Conservation (phyloP, 2,888 invertebrate genomes). For the Rugalucina vietnamica region DNA sequence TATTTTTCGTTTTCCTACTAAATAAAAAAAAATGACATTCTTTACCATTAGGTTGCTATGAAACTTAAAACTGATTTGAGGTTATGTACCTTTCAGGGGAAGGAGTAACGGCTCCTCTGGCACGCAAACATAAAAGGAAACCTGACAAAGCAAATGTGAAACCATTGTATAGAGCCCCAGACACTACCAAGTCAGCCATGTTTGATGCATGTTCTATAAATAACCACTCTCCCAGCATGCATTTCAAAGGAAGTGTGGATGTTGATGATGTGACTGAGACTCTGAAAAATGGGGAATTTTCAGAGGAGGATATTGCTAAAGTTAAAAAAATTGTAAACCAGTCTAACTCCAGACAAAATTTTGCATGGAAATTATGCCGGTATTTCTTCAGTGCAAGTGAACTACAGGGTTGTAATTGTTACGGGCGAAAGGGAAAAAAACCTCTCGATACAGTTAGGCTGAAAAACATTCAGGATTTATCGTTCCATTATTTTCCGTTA, state of each 20-base stretch:
- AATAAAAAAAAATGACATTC: no score
- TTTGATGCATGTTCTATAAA: not conserved
- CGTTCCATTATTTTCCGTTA: not conserved
- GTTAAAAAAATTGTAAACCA: slow-evolving; percentile 21
- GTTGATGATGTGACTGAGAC: not conserved
- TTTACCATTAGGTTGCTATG: no score
- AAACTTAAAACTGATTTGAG: not conserved
- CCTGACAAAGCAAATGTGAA: not conserved
- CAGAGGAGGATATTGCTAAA: not conserved
- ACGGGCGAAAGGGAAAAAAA: slow-evolving; percentile 42
- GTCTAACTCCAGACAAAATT: slow-evolving; percentile 47
- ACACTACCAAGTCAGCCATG: not conserved
- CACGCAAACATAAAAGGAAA: slow-evolving; percentile 2
- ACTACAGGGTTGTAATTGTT: slow-evolving; percentile 46
- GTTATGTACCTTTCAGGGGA: slow-evolving; percentile 14
- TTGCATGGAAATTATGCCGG: slow-evolving; percentile 46
- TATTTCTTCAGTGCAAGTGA: slow-evolving; percentile 34
- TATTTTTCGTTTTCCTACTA: no score
- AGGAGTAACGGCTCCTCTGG: not conserved
- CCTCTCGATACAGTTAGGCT: slow-evolving; percentile 4
- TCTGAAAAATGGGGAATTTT: not conserved
- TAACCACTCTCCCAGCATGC: not conserved
- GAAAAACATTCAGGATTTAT: not conserved
- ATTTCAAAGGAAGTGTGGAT: not conserved
- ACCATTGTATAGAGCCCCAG: not conserved